These are phyloP conservation scores for Clangula hyemalis DNA, from an alignment of 2,797 vertebrate species.

Conservation along the genomic window DNA sequence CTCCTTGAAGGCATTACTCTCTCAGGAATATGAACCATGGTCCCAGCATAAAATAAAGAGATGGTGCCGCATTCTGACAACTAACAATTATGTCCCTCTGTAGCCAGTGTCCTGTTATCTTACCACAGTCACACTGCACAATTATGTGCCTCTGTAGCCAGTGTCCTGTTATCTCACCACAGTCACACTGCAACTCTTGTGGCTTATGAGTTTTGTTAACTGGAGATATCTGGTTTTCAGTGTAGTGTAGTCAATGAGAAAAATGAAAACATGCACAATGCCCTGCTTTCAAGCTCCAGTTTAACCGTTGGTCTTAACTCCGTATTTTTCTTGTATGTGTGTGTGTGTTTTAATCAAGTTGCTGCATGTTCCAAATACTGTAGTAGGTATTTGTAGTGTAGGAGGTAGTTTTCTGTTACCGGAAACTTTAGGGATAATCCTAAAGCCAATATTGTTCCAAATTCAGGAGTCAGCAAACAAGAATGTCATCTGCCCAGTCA, in stretches of 20 bases:
- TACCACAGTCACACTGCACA: neutral
- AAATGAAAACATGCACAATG: neutral
- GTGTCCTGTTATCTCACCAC: neutral
- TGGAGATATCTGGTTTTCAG: neutral
- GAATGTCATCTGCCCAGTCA: neutral
- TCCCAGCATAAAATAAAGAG: neutral
- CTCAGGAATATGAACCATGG: neutral
- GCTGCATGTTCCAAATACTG: neutral
- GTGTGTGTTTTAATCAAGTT: neutral
- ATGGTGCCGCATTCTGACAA: neutral
- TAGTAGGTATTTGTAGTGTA: neutral
- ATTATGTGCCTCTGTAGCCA: neutral
- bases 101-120: neutral
- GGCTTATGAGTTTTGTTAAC: neutral
- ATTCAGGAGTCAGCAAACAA: neutral
- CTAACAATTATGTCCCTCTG: neutral
- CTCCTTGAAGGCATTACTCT: neutral
- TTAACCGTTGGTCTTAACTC: neutral
- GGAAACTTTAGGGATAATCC: neutral
- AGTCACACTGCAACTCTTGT: neutral
- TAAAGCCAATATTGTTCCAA: neutral
- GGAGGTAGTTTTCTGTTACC: neutral
- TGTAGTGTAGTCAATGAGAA: neutral
- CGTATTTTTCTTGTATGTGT: neutral
- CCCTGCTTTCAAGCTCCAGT: neutral